phyloP scores from a whole-genome alignment of 2,888 invertebrate species.

The Polyommatus icarus region DNA sequence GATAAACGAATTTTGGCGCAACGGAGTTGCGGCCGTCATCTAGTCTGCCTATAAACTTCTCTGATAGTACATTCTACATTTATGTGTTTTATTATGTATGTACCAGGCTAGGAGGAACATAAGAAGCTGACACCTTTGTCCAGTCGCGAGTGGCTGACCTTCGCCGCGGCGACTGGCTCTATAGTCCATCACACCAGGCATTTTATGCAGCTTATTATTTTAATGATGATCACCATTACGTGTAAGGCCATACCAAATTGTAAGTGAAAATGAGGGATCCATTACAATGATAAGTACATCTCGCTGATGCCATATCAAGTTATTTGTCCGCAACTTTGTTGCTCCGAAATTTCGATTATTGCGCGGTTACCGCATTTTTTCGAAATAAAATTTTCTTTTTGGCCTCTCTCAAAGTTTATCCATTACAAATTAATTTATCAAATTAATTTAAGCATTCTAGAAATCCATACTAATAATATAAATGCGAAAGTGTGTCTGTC shows the following conservation, averaged over 20 bases:
- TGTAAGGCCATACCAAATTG: constrained; percentile 15
- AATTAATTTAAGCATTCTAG: too few species aligned
- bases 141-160: constrained; percentile 62
- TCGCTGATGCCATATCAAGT: not conserved
- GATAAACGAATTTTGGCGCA: too few species aligned
- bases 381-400: too few species aligned
- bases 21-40: too few species aligned
- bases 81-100: not conserved
- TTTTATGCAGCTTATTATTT: constrained; percentile 58
- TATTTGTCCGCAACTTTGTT: not conserved
- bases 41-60: too few species aligned
- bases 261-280: not conserved
- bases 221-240: constrained; percentile 45
- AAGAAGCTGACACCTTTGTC: constrained; percentile 42
- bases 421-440: too few species aligned
- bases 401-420: too few species aligned
- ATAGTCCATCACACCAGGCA: constrained; percentile 56
- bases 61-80: too few species aligned
- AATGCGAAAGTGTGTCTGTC: too few species aligned
- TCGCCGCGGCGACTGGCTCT: constrained; percentile 67
- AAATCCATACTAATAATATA: too few species aligned
- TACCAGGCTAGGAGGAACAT: not conserved
- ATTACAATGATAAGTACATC: constrained; percentile 4
- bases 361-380: too few species aligned
- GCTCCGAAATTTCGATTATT: not conserved